Conservation (phyloP, 2,797 vertebrate species). For the Octomys mimax region DNA sequence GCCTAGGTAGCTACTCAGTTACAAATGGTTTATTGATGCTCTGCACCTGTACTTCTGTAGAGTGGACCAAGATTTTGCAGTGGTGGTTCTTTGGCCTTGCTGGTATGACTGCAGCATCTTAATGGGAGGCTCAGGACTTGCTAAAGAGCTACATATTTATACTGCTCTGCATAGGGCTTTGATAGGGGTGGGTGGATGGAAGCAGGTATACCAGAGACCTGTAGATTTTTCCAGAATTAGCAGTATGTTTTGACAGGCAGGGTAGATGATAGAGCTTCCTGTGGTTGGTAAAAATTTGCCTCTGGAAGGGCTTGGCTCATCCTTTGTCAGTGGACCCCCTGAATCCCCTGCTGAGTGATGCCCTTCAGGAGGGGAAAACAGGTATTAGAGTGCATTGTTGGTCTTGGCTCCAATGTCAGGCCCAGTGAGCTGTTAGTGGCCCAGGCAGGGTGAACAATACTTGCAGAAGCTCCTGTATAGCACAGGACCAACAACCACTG, state of each 20-base stretch:
- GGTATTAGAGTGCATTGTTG: neutral
- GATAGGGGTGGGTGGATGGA: neutral
- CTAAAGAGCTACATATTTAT: neutral
- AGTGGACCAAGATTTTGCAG: neutral
- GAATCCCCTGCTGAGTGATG: neutral
- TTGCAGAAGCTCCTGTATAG: neutral
- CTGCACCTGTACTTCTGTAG: neutral
- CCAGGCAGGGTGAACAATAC: neutral
- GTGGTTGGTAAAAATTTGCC: neutral
- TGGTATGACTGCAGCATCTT: neutral
- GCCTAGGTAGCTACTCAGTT: no score
- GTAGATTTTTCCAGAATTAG: neutral
- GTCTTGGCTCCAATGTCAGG: neutral
- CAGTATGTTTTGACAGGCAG: neutral
- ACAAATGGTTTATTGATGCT: neutral
- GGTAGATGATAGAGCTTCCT: neutral
- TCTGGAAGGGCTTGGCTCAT: neutral
- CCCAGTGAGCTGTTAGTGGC: neutral
- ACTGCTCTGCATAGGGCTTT: neutral
- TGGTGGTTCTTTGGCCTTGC: neutral
- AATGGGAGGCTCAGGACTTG: neutral
- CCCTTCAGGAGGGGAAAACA: neutral
- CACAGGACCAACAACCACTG: neutral
- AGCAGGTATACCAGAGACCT: neutral
- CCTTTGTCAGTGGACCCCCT: neutral